phyloP scores from a whole-genome alignment of 2,888 invertebrate genomes.

The Dendrolimus houi region DNA sequence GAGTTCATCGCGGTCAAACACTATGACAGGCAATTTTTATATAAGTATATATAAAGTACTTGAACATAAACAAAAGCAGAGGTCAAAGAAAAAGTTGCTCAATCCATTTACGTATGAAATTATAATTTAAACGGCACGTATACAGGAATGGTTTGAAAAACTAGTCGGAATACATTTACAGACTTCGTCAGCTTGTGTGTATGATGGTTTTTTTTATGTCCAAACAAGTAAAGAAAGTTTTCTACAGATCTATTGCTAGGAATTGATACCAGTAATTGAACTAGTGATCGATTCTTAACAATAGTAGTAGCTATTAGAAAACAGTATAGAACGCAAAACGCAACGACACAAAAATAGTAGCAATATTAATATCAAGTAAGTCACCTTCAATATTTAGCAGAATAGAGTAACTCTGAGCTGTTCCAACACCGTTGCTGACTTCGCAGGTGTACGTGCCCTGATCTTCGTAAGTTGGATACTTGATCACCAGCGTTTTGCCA shows the following conservation, averaged over 20 bases:
- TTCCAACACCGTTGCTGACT: conserved; percentile 92
- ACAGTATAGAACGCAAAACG: no score
- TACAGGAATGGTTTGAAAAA: not conserved
- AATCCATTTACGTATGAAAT: not conserved
- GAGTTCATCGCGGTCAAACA: no score
- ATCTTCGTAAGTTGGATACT: conserved; percentile 91
- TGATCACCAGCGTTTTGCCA: conserved; percentile 94
- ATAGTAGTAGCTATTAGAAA: no score
- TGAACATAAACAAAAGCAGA: not conserved
- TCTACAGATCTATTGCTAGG: no score
- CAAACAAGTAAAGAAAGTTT: not conserved
- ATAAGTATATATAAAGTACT: no score
- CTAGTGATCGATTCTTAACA: no score
- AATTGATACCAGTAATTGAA: no score
- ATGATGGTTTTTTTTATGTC: no score
- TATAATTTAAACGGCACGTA: not conserved
- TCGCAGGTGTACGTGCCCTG: conserved; percentile 96
- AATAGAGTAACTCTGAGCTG: conserved; percentile 90
- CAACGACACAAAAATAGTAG: no score
- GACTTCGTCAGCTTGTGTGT: not conserved
- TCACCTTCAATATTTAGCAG: conserved; percentile 83
- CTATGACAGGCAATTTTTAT: no score
- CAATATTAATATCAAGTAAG: conserved; percentile 9
- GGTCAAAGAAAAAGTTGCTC: not conserved
- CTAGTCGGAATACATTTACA: not conserved